phyloP scores from a whole-genome alignment of 2,888 invertebrate species.

The Protonemura montana region DNA sequence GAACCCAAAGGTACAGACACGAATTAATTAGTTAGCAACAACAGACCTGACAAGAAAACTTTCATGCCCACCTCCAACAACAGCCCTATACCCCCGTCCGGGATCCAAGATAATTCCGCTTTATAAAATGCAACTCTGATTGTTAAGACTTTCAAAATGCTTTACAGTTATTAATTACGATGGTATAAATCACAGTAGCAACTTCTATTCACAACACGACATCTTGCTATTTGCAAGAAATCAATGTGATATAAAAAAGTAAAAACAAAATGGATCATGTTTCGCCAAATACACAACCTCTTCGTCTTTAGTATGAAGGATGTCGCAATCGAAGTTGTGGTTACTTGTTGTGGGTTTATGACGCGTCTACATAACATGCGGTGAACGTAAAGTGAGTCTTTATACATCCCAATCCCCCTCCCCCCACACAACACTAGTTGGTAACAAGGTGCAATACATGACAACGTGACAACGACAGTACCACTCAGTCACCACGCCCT shows the following conservation, averaged over 20 bases:
- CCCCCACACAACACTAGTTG: neutral
- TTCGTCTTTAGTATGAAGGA: neutral
- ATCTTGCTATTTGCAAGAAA: neutral
- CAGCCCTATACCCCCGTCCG: neutral
- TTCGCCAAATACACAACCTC: neutral
- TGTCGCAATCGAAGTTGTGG: neutral
- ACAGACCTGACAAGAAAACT: neutral
- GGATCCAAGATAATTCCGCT: neutral
- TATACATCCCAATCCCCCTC: too few species aligned
- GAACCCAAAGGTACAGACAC: neutral
- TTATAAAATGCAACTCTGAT: constrained; percentile 1
- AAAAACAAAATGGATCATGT: neutral
- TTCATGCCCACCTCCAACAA: neutral
- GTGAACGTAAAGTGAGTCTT: neutral
- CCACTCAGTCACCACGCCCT: neutral
- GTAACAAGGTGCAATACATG: neutral
- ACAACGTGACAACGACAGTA: neutral
- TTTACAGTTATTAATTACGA: neutral
- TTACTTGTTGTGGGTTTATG: neutral
- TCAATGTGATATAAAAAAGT: neutral
- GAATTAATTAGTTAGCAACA: neutral
- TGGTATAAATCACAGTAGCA: neutral
- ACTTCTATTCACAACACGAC: neutral
- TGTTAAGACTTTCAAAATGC: neutral
- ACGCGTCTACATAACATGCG: neutral